Base-by-base conservation (phyloP, 2,797 vertebrate genomes). In the Micromesistius poutassou region DNA sequence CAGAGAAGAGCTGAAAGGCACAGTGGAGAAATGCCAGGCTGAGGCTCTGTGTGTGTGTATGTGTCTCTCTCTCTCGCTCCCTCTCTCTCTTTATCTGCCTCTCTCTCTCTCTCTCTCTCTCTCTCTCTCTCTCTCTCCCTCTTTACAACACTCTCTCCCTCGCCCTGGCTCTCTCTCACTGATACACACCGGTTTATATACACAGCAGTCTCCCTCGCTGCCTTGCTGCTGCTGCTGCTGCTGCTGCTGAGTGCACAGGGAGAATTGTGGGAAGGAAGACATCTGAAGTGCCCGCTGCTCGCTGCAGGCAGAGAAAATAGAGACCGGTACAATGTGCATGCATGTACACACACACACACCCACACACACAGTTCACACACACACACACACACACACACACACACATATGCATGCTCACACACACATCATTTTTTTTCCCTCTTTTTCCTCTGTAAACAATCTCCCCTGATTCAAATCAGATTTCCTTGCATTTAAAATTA, bases 1-100 rank as follows among this genome's bases (percentile, higher is more conserved):
- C 85, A 86, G 91, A 91, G 89, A 85, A 89, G 82, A 90, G 88
- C 89, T 90, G 87, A 89, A 90, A 92, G 88, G 87, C 88, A 88
- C 84, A 91, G 90, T 81, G 77, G 88, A 90, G 89, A 89, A 89
- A 88, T 92, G 88, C 87, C 89, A 89, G 83, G 79, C 89, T 87
- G 83, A 85, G 87, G 86, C 90, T 85, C 55, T 74, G 74, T 55
- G 83, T 85, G 88, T 91, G 81, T 75, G 86, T 86, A 82, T 84
- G 62, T 74, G 13, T 16, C 14, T 62, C 79, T 77, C 80, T 80
- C 82, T 79, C 81, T 55, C 81, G 50, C 87, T 81, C 87, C 83
- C 73, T 79, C 81, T 79, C 87, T 85, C 83, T 81, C 75, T 81
- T 81, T 81, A 80, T 55, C 81, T 71, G 86, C 81, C 88, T 83